Evolutionary conservation across 2,888 invertebrate species (phyloP), one percentile per base, ranked within the genome.

Genomic region (Pristionchus mayeri): DNA sequence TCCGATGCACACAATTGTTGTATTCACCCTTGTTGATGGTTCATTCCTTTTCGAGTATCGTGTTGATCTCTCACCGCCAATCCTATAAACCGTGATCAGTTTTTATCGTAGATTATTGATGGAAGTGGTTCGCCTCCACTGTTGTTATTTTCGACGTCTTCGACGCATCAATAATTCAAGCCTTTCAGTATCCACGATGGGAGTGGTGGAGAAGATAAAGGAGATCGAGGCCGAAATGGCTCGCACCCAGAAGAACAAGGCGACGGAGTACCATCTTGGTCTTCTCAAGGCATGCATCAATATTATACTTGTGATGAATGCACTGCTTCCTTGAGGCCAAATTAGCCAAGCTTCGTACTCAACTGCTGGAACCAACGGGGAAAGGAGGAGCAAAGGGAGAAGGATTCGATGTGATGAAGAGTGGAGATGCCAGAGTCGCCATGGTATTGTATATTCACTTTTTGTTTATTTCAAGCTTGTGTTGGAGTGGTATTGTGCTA

Each of bases 181-280:
- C n/a, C 54, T 78, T 78, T 40, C 60, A 52, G 63, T 78, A 84
- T 27, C 24, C 34, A 82, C 30, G 76, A 99, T 99, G 99, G 99
- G 99, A 91, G 98, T 99, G 93, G 94, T 99, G 88, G 99, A 99
- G 93, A 98, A 98, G 95, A 99, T 99, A 94, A 96, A 97, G 7
- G 98, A 99, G 95, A 98, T 99, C 88, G 99, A 99, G 93, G 96
- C 96, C 93, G 99, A 99, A 95, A 99, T 99, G 89, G 96, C 97
- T 95, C 95, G 98, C 90, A 99, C 99, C 27, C 99, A 99, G 93
- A 99, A 99, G 94, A 99, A 99, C 94, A 99, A 99, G 96, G 98
- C 98, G 11, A 99, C 99, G 91, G 99, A 99, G 93, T 98, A 99
- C 93, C 99, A 99, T 95, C 95, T 99, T 94, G 99, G 99, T 60